These are phyloP conservation scores for Beaufortia kweichowensis DNA, from an alignment of 2,113 vertebrate genomes.

Conservation along the genomic window DNA sequence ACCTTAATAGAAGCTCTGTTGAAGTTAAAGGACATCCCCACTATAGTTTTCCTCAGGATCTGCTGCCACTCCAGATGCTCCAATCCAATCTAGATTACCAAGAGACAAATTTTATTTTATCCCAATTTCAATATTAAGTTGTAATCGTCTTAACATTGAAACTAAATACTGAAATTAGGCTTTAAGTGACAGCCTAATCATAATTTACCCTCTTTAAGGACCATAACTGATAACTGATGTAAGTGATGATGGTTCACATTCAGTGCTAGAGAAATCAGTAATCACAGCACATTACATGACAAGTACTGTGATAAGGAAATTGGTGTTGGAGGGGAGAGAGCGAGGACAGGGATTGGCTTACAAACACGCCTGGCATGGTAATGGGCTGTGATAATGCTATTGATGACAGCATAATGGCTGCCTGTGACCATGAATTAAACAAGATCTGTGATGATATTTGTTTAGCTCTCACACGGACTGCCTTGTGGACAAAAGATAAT, in stretches of 20 bases:
- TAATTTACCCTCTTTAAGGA: too few species aligned
- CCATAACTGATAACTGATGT: neutral
- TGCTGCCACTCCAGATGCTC: too few species aligned
- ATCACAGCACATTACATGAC: slow-evolving; percentile 68
- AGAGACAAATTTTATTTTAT: too few species aligned
- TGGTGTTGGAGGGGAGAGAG: slow-evolving; percentile 24
- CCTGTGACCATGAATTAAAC: slow-evolving; percentile 71
- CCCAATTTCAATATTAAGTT: too few species aligned
- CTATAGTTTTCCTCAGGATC: too few species aligned
- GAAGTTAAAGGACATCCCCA: too few species aligned
- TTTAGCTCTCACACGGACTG: slow-evolving; percentile 60
- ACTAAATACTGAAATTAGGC: too few species aligned
- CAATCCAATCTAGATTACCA: too few species aligned
- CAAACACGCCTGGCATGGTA: slow-evolving; percentile 58
- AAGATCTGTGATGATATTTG: slow-evolving; percentile 72
- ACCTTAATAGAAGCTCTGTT: too few species aligned
- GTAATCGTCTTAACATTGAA: too few species aligned
- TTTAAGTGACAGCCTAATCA: too few species aligned
- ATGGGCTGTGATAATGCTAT: slow-evolving; percentile 73
- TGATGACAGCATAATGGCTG: slow-evolving; percentile 74
- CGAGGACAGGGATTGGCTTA: slow-evolving; percentile 55
- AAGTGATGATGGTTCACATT: slow-evolving; percentile 3
- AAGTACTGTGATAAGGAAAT: slow-evolving; percentile 69
- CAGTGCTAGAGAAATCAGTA: slow-evolving; percentile 63
- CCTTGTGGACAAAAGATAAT: slow-evolving; percentile 44